Percentiles rank a stretch among this genome's conserved stretches.
These are phyloP conservation scores for Odontomyia ornata DNA, from an alignment of 2,888 invertebrate species.

Conservation along the genomic window DNA sequence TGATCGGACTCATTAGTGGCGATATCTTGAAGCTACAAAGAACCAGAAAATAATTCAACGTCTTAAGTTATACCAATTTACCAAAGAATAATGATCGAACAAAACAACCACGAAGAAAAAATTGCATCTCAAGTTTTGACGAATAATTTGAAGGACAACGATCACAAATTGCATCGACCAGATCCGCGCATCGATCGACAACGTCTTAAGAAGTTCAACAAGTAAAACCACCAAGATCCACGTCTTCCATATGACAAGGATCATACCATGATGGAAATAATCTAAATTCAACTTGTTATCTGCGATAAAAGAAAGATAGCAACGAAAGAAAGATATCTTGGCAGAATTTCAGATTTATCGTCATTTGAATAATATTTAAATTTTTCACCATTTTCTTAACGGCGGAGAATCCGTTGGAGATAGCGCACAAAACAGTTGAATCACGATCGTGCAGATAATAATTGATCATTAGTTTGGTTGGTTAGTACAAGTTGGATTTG, in stretches of 20 bases:
- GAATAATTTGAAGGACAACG: slow-evolving; percentile 17
- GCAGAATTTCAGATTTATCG: slow-evolving; percentile 26
- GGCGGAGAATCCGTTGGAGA: neutral
- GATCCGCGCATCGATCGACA: slow-evolving; percentile 1
- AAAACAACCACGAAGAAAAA: neutral
- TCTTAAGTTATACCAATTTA: slow-evolving; percentile 34
- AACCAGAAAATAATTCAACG: neutral
- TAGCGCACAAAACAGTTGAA: neutral
- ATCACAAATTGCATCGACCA: slow-evolving; percentile 33
- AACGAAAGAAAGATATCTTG: neutral
- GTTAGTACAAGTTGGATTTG: neutral
- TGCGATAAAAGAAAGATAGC: neutral
- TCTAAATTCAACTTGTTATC: slow-evolving; percentile 38
- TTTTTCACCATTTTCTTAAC: slow-evolving; percentile 10
- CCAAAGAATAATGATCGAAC: slow-evolving; percentile 32
- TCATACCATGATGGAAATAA: neutral
- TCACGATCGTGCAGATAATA: slow-evolving; percentile 11
- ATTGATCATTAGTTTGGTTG: slow-evolving; percentile 33
- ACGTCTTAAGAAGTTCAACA: neutral
- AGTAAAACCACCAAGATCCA: neutral
- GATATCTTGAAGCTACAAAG: neutral
- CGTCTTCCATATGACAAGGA: neutral
- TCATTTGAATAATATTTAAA: slow-evolving; percentile 38
- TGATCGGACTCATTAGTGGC: slow-evolving; percentile 11
- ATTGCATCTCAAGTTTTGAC: slow-evolving; percentile 9